phyloP scores from a whole-genome alignment of 2,113 vertebrate genomes.

The Semnornis frantzii region DNA sequence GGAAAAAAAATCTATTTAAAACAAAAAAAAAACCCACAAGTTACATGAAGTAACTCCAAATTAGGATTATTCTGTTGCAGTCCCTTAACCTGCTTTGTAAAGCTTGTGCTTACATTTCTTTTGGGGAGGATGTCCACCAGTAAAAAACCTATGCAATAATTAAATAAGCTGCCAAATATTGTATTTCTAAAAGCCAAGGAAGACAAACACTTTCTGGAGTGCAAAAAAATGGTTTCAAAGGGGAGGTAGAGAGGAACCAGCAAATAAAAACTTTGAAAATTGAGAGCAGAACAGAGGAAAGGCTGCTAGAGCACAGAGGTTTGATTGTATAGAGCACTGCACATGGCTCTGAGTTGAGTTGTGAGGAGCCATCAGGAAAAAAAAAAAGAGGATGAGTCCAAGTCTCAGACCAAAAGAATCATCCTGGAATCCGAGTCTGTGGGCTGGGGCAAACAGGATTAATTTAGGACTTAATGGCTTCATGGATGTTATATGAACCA shows the following conservation, averaged over 20 bases:
- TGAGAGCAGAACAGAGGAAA: not conserved
- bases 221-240: not conserved
- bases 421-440: not conserved
- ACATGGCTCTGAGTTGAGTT: not conserved
- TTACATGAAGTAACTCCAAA: not conserved
- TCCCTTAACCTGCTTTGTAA: not conserved
- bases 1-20: not conserved
- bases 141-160: not conserved
- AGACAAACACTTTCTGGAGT: not conserved
- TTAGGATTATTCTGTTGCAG: not conserved
- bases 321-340: not conserved
- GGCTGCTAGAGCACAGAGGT: not conserved
- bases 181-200: not conserved
- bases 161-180: not conserved
- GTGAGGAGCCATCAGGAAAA: not conserved
- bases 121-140: not conserved
- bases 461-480: not conserved
- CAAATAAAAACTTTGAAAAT: not conserved
- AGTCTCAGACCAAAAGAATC: not conserved
- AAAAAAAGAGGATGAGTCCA: not conserved
- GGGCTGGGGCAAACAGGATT: not conserved
- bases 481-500: not conserved
- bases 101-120: not conserved
- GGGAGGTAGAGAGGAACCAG: not conserved
- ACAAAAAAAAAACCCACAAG: not conserved